phyloP scores from a whole-genome alignment of 2,113 vertebrate species.

The Coregonus clupeaformis region DNA sequence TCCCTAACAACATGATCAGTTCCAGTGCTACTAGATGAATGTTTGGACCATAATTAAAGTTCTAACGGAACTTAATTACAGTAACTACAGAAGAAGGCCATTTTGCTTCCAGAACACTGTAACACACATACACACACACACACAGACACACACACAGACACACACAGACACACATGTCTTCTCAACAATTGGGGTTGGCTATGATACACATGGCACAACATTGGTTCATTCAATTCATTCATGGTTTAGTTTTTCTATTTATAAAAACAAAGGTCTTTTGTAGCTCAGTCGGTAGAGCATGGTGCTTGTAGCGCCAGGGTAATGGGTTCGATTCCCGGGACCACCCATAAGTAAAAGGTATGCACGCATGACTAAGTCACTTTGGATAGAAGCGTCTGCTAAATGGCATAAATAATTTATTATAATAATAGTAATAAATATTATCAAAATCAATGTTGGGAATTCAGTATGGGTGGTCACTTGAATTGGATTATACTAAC shows the following conservation, averaged over 20 bases:
- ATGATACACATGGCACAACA: neutral
- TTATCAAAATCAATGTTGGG: constrained; percentile 27
- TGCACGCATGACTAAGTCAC: too few relatives aligned
- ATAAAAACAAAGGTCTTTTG: too few relatives aligned
- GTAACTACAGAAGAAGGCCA: constrained; percentile 38
- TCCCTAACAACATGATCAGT: constrained; percentile 50
- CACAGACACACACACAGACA: constrained; percentile 63
- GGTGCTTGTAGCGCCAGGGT: too few relatives aligned
- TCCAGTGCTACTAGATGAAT: constrained; percentile 26
- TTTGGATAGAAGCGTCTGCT: too few relatives aligned
- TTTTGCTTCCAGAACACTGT: constrained; percentile 39
- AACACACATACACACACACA: constrained; percentile 64
- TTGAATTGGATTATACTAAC: constrained; percentile 39
- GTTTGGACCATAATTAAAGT: constrained; percentile 18
- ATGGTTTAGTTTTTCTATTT: too few relatives aligned
- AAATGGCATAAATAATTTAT: neutral
- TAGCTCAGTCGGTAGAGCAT: too few relatives aligned
- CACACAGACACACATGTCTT: constrained; percentile 38
- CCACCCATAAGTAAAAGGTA: too few relatives aligned
- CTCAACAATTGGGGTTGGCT: constrained; percentile 15
- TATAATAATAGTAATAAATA: constrained; percentile 31
- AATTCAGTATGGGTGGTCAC: constrained; percentile 13
- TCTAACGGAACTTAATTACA: constrained; percentile 22
- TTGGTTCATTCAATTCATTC: neutral
- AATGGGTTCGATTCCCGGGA: too few relatives aligned